Evolutionary conservation across 1,140 invertebrate genomes (phyloP).

Genomic region (Atta texana): DNA sequence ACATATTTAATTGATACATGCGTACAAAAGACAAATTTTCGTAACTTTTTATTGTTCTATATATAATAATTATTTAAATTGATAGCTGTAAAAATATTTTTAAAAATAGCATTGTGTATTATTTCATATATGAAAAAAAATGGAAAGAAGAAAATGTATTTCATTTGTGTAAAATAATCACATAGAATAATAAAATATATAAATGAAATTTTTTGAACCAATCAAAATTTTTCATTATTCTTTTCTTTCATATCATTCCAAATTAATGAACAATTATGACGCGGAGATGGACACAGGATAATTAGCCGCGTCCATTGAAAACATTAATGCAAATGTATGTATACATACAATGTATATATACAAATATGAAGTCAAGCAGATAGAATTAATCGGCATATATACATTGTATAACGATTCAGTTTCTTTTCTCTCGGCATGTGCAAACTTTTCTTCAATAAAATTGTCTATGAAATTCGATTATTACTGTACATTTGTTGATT

Average conservation of each 20-base stretch:
- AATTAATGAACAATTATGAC: constrained; percentile 35
- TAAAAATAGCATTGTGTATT: not conserved
- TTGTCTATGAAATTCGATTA: no score
- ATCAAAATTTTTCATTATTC: not conserved
- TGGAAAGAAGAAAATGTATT: not conserved
- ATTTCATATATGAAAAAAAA: not conserved
- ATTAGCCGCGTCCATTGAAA: constrained; percentile 13
- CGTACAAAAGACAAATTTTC: not conserved
- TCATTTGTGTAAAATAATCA: not conserved
- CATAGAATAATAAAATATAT: not conserved
- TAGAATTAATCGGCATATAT: not conserved
- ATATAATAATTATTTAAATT: not conserved
- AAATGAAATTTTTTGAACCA: not conserved
- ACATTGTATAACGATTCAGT: constrained; percentile 21
- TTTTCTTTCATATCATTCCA: not conserved
- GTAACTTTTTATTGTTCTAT: not conserved
- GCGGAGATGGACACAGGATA: not conserved
- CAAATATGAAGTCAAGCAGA: constrained; percentile 26
- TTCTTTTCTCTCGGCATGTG: not conserved
- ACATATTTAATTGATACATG: not conserved
- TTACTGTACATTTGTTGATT: not conserved
- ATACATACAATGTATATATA: no score
- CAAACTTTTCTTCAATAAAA: not conserved
- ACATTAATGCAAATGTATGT: constrained; percentile 30
- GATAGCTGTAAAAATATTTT: not conserved